These are phyloP conservation scores for Pseudomyrmex flavicornis DNA, from an alignment of 1,140 invertebrate species.

Conservation along the genomic window DNA sequence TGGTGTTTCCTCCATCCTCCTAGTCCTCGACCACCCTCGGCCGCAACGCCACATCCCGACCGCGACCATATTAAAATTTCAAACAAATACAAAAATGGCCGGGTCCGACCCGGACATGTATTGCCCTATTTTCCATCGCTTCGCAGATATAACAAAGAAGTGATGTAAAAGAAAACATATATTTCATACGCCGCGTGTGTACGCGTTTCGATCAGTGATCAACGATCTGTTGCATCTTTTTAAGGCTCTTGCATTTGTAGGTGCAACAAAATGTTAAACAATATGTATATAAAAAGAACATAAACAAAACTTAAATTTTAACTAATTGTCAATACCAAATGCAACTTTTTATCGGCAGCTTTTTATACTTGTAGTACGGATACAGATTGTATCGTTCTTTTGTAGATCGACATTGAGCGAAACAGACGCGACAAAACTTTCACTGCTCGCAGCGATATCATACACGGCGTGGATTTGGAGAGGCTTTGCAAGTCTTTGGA, in stretches of 20 bases:
- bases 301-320: too few species aligned
- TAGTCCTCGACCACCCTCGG: constrained; percentile 6
- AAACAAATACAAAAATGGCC: constrained; percentile 79
- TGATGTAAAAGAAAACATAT: neutral
- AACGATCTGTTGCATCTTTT: neutral
- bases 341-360: neutral
- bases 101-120: constrained; percentile 73
- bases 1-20: constrained; percentile 49
- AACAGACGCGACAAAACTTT: constrained; percentile 71
- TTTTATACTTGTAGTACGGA: neutral
- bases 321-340: neutral
- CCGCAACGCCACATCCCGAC: constrained; percentile 44
- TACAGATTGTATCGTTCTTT: constrained; percentile 13
- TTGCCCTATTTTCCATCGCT: constrained; percentile 70
- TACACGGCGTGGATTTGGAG: constrained; percentile 69
- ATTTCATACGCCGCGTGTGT: neutral
- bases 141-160: constrained; percentile 33
- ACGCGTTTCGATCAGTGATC: neutral
- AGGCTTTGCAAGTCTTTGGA: constrained; percentile 70
- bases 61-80: constrained; percentile 81
- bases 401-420: neutral
- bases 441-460: constrained; percentile 51
- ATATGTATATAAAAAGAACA: neutral
- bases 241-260: neutral
- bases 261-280: neutral